Percentiles rank a stretch among this genome's conserved stretches.
Conservation (phyloP, 37 sponge, comb jelly and placozoan genomes). For the Lycopodina hypogea region DNA sequence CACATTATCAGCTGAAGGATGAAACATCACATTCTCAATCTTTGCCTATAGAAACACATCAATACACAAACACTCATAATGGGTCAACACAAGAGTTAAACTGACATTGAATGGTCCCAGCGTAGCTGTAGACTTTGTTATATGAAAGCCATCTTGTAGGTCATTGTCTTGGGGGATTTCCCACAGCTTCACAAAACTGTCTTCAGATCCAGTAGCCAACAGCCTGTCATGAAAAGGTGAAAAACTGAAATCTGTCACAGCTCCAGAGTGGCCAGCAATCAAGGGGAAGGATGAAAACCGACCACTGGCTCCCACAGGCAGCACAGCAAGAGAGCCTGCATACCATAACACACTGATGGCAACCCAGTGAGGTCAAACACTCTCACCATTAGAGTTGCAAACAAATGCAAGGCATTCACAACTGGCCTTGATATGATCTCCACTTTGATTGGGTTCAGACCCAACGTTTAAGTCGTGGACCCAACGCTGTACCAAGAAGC, state of each 20-base stretch:
- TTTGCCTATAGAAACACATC: slow-evolving; percentile 11
- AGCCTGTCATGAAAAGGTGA: slow-evolving; percentile 80
- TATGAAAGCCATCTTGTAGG: background rate
- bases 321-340: slow-evolving; percentile 52
- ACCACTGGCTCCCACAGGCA: slow-evolving; percentile 56
- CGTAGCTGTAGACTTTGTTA: background rate
- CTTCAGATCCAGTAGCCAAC: slow-evolving; percentile 82
- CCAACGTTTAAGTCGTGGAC: slow-evolving; percentile 72
- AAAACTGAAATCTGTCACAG: slow-evolving; percentile 79
- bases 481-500: slow-evolving; percentile 44
- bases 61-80: background rate
- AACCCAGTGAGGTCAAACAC: slow-evolving; percentile 1
- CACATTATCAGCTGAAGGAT: slow-evolving; percentile 82
- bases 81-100: background rate
- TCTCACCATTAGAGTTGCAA: slow-evolving; percentile 54
- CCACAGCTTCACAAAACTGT: slow-evolving; percentile 78
- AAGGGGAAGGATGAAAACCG: slow-evolving; percentile 58
- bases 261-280: slow-evolving; percentile 60
- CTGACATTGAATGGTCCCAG: background rate
- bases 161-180: slow-evolving; percentile 30
- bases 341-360: background rate
- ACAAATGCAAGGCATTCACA: slow-evolving; percentile 53
- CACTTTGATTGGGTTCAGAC: slow-evolving; percentile 51
- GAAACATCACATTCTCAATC: slow-evolving; percentile 65
- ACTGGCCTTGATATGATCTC: slow-evolving; percentile 70